phyloP scores from a whole-genome alignment of 1,140 invertebrate genomes.

The Campoletis sonorensis region DNA sequence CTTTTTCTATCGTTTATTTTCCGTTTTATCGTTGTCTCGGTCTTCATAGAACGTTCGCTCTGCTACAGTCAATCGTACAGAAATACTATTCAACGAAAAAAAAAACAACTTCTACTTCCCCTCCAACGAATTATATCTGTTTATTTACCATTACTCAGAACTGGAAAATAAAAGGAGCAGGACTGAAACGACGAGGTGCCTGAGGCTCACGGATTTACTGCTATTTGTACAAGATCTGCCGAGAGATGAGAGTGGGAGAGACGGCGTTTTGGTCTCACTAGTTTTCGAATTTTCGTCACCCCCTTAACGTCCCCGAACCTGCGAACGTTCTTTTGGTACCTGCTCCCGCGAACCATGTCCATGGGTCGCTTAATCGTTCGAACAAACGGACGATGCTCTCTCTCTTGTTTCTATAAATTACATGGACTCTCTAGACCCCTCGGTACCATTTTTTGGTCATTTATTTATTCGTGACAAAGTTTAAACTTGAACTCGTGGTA shows the following conservation, averaged over 20 bases:
- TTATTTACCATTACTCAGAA: conserved; percentile 57
- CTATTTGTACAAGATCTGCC: conserved; percentile 58
- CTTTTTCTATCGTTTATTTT: neutral
- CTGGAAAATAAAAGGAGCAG: neutral
- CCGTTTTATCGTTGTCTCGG: neutral
- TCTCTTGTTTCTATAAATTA: conserved; percentile 27
- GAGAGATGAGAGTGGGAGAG: neutral
- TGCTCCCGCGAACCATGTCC: conserved; percentile 31
- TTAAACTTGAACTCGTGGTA: too few relatives aligned
- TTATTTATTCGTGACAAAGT: conserved; percentile 29
- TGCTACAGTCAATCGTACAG: neutral
- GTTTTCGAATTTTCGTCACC: conserved; percentile 9
- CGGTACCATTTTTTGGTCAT: conserved; percentile 9
- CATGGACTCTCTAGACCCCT: conserved; percentile 11
- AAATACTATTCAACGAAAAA: neutral
- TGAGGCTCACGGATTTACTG: conserved; percentile 49
- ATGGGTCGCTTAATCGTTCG: conserved; percentile 52
- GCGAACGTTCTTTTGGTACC: neutral
- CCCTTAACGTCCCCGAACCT: neutral
- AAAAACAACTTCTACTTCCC: conserved; percentile 18
- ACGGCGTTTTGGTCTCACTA: neutral
- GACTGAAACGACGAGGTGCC: neutral
- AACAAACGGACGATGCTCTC: conserved; percentile 48
- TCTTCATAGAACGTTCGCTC: neutral
- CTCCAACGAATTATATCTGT: conserved; percentile 51